phyloP scores from a whole-genome alignment of 2,113 vertebrate genomes.

The Chaetura pelagica region DNA sequence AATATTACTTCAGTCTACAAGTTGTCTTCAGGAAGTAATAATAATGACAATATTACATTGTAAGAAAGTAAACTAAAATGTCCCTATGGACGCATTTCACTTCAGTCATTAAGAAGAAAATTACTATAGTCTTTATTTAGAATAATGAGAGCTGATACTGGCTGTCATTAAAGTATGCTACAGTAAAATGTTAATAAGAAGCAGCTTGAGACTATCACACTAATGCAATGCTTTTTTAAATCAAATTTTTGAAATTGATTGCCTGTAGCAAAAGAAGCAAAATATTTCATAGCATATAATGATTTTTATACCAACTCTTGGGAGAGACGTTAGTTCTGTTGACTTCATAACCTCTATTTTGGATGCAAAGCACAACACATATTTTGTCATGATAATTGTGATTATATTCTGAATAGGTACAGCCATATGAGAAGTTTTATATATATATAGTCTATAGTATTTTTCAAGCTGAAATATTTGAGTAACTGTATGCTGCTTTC shows the following conservation, averaged over 20 bases:
- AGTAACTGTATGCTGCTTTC: neutral
- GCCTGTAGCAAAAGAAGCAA: conserved; percentile 37
- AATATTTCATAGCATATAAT: conserved; percentile 31
- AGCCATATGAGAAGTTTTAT: neutral
- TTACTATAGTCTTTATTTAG: conserved; percentile 60
- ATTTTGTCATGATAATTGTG: neutral
- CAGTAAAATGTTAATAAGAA: conserved; percentile 58
- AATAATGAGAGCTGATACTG: conserved; percentile 56
- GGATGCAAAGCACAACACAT: neutral
- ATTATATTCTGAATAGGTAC: neutral
- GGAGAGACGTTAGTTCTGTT: neutral
- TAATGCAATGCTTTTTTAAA: conserved; percentile 53
- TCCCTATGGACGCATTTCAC: conserved; percentile 39
- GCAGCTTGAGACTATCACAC: conserved; percentile 44
- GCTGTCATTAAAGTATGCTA: conserved; percentile 5
- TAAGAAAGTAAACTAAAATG: conserved; percentile 46
- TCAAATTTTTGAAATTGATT: conserved; percentile 68
- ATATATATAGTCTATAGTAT: neutral
- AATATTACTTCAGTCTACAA: neutral
- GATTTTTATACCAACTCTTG: conserved; percentile 15
- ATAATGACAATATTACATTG: conserved; percentile 28
- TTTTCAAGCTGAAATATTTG: neutral
- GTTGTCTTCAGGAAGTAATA: conserved; percentile 21
- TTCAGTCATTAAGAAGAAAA: conserved; percentile 69
- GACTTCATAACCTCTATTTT: neutral